Evolutionary conservation across 2,797 vertebrate genomes (phyloP), one percentile per base, ranked within the genome.

Genomic region (Lepus townsendii): DNA sequence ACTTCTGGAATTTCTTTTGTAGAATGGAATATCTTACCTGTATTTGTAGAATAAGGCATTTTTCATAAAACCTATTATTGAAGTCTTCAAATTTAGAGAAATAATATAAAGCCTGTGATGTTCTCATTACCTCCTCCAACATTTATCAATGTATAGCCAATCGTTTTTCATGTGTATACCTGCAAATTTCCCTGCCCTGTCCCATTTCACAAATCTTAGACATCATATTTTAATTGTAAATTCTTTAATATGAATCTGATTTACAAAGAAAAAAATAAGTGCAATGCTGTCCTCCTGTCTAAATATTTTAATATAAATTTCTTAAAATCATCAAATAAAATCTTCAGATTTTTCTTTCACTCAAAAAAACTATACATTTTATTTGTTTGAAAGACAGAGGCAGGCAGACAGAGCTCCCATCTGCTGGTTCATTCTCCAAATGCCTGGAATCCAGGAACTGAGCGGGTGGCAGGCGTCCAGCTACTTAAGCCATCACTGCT

Each of bases 311-410:
- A n/a, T 76, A 42, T 65, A 19, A 54, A 13, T 77, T 85, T 30
- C n/a, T 93, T 77, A 77, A 85, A 71, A 72, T 85, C n/a, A 71
- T 72, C 47, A 87, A 82, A 24, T 88, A 66, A 91, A 87, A 69
- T 65, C 83, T 13, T 92, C 35, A 27, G 12, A 38, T 88, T 88
- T 83, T 13, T 85, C 12, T 75, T 14, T 90, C 50, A 57, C 17
- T 57, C 19, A 57, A 57, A 57, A 16, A 16, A 16, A 42, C 79
- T 32, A 79, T 35, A 54, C 24, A 14, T 50, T 62, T 57, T 57
- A 57, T 57, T 57, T 57, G 14, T 57, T 57, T 17, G 19, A 20
- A 3, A 57, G 19, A 16, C 54, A 57, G 42, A 47, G 42, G 42
- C 8, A 57, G 54, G 19, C 54, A 57, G 54, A 57, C 54, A 57